Base-by-base conservation (phyloP, 1,140 invertebrate species). In the Plodia interpunctella region DNA sequence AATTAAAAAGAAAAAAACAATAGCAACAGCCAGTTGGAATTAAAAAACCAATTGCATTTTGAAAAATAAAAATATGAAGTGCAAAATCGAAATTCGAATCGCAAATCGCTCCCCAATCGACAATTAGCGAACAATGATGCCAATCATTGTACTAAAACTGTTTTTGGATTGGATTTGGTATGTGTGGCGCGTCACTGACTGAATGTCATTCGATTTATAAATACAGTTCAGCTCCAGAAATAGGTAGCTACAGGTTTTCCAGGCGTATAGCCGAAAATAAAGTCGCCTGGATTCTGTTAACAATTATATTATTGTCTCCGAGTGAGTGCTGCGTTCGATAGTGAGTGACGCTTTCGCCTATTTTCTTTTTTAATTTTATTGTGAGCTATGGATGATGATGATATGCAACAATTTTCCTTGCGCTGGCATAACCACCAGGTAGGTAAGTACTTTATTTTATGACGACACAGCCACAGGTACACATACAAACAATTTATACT, bases 371-470 rank as follows among this genome's bases (percentile, higher is more conserved):
- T 67, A 67, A 65, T 79, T 75, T 70, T 64, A 68, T 74, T 71
- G 70, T 65, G 66, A 66, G 69, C 57, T 70, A 91, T 90, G 88
- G 90, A 92, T 75, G 87, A 90, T 55, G 91, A 91, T 72, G 85
- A 91, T 68, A 91, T 93, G 74, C 93, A 94, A 83, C 94, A 95
- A 82, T 95, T 95, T 84, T 95, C 94, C 78, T 90, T 96, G 63
- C 91, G 94, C 82, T 96, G 95, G 95, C 94, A 95, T 83, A 95
- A 95, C 88, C 94, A 95, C 83, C 94, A 95, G 91, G 92, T 92
- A 89, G 88, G 85, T 89, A 68, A 88, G 83, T 88, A 85, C 66
- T 80, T 76, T 70, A 66, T 63, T 69, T 73, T 65, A 19, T 61
- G 60, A 60, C 63, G 63, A 72, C 62, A 76, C 61, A 60, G 54